phyloP scores from a whole-genome alignment of 1,140 invertebrate genomes.

The Cyphomyrmex costatus region DNA sequence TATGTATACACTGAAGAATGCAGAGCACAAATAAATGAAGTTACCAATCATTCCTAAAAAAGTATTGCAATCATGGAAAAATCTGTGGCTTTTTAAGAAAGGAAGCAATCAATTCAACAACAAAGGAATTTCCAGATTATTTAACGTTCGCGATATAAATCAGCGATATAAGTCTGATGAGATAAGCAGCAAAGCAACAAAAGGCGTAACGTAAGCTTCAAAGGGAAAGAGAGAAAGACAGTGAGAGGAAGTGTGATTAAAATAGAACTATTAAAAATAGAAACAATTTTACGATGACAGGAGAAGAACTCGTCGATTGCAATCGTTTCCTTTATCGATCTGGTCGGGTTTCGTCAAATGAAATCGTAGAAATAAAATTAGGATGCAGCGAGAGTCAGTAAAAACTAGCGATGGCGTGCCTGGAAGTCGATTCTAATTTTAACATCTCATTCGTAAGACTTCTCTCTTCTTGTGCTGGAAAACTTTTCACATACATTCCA shows the following conservation, averaged over 20 bases:
- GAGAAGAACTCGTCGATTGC: conserved; percentile 56
- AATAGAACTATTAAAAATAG: conserved; percentile 32
- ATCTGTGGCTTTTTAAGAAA: background rate
- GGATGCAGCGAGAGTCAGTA: conserved; percentile 29
- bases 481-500: too few relatives aligned
- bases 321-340: conserved; percentile 43
- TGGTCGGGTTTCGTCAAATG: conserved; percentile 59
- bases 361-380: conserved; percentile 64
- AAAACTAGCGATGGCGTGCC: background rate
- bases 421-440: conserved; percentile 32
- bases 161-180: background rate
- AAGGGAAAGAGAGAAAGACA: too few relatives aligned
- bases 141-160: conserved; percentile 2
- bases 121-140: background rate
- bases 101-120: background rate
- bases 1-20: background rate
- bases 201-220: background rate
- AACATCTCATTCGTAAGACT: conserved; percentile 27
- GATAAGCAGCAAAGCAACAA: background rate
- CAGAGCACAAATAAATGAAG: background rate
- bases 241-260: conserved; percentile 30
- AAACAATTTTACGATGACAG: conserved; percentile 24
- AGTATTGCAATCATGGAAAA: background rate
- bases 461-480: background rate
- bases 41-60: background rate